A percentile compares a stretch with the other conserved stretches of the same genome.
Conservation (phyloP, 2,113 vertebrate genomes). For the Labrus mixtus region DNA sequence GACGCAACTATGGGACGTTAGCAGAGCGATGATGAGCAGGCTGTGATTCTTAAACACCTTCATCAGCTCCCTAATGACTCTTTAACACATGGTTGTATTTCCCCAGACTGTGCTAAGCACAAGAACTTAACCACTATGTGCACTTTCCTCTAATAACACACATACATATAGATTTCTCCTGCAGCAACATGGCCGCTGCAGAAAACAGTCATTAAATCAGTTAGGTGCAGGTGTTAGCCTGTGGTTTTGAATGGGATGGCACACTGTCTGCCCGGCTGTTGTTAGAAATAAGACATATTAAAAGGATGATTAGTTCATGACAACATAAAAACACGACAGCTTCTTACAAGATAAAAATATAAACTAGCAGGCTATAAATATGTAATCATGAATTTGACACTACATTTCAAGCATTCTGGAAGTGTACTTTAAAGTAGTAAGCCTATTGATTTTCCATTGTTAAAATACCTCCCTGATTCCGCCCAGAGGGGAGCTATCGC, state of each 20-base stretch:
- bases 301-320: conserved; percentile 20
- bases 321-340: conserved; percentile 23
- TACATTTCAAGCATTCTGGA: conserved; percentile 51
- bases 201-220: conserved; percentile 84
- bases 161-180: conserved; percentile 68
- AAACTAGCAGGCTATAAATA: conserved; percentile 27
- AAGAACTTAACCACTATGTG: conserved; percentile 78
- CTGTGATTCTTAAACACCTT: conserved; percentile 79
- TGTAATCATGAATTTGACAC: conserved; percentile 30
- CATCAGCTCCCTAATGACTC: conserved; percentile 82
- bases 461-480: conserved; percentile 61
- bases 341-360: conserved; percentile 37
- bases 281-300: conserved; percentile 21
- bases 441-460: conserved; percentile 76
- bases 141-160: conserved; percentile 82
- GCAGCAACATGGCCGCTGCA: conserved; percentile 70
- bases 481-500: conserved; percentile 59
- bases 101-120: conserved; percentile 75
- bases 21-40: conserved; percentile 71
- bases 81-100: conserved; percentile 83
- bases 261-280: conserved; percentile 42
- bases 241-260: conserved; percentile 56
- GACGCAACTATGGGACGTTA: conserved; percentile 73
- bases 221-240: conserved; percentile 80
- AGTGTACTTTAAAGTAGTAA: conserved; percentile 37